Evolutionary conservation across 2,113 vertebrate genomes (phyloP).

Genomic region (Pongo abelii): DNA sequence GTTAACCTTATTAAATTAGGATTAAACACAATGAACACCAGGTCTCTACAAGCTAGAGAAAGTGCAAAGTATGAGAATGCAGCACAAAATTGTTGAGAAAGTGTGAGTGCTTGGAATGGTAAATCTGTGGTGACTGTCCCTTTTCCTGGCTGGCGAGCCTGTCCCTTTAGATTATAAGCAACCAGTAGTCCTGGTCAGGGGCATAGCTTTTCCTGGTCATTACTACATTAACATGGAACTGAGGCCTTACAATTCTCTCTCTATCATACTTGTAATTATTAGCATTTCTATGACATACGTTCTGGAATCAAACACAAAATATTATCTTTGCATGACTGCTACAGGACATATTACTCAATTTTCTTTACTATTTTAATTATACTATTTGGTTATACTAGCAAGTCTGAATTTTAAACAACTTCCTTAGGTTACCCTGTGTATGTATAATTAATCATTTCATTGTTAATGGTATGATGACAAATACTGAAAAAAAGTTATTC

Average conservation of each 20-base stretch:
- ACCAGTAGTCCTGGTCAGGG: not conserved
- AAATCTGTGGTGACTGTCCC: not conserved
- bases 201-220: not conserved
- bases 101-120: not conserved
- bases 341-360: not conserved
- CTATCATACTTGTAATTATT: not conserved
- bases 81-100: not conserved
- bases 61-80: not conserved
- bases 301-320: constrained; percentile 4
- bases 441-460: constrained; percentile 43
- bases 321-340: not conserved
- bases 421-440: not conserved
- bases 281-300: constrained; percentile 7
- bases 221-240: not conserved
- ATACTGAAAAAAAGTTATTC: not conserved
- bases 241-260: not conserved
- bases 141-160: not conserved
- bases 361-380: constrained; percentile 26
- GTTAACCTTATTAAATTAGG: not conserved
- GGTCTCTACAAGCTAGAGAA: not conserved
- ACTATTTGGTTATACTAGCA: constrained; percentile 7
- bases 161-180: not conserved
- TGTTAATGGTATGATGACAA: constrained; percentile 41
- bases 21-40: not conserved
- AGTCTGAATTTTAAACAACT: constrained; percentile 43